A percentile compares a stretch with the other conserved stretches of the same genome.
Conservation (phyloP, 2,888 invertebrate genomes). For the Machimus atricapillus region DNA sequence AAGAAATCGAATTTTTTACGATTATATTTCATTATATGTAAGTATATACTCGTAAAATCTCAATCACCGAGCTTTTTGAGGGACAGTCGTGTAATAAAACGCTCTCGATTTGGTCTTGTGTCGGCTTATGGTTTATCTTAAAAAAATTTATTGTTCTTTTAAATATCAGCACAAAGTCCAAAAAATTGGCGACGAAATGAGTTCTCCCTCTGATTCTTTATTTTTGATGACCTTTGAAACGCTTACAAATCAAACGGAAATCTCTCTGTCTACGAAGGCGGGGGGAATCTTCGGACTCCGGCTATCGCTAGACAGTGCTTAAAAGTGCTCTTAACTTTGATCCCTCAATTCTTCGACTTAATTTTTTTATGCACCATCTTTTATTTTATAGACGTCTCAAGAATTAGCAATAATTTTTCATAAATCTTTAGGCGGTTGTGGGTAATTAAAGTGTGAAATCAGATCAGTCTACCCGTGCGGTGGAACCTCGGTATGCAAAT, state of each 20-base stretch:
- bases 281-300: neutral
- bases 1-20: no score
- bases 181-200: neutral
- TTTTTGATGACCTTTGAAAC: neutral
- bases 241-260: neutral
- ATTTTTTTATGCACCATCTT: neutral
- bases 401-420: neutral
- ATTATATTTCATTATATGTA: no score
- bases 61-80: no score
- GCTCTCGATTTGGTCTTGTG: neutral
- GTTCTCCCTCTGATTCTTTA: neutral
- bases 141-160: neutral
- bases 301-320: neutral
- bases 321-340: neutral
- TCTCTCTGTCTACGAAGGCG: neutral
- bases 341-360: neutral
- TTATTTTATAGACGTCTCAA: neutral
- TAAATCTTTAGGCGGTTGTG: neutral
- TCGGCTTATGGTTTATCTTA: neutral
- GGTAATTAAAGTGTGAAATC: neutral
- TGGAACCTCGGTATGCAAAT: neutral
- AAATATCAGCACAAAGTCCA: neutral
- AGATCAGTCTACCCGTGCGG: neutral
- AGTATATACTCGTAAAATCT: no score
- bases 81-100: neutral